A percentile compares a stretch with the other conserved stretches of the same genome.
Conservation (phyloP, 2,888 invertebrate genomes). For the Cremastinae sp. region DNA sequence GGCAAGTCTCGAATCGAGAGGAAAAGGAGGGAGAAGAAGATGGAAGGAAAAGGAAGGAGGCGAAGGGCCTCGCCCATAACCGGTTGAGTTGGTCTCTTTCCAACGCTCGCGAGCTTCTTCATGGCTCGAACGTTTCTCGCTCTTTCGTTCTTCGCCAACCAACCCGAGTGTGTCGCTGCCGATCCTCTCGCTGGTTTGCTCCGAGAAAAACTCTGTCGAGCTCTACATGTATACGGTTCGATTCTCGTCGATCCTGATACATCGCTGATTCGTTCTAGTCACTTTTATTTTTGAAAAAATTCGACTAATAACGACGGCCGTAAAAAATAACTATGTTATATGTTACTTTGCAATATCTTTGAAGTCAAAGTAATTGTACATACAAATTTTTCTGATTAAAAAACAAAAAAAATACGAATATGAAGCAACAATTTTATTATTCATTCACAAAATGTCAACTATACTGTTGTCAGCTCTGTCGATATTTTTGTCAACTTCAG, state of each 20-base stretch:
- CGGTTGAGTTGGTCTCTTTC: slow-evolving; percentile 76
- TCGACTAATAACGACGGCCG: slow-evolving; percentile 34
- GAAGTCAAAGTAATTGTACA: too few relatives aligned
- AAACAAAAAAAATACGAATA: too few relatives aligned
- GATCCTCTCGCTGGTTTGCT: slow-evolving; percentile 62
- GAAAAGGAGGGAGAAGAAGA: slow-evolving; percentile 70
- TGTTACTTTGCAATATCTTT: neutral
- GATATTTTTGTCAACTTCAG: too few relatives aligned
- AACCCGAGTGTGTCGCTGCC: slow-evolving; percentile 65
- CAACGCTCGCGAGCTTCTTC: slow-evolving; percentile 64
- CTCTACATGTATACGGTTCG: slow-evolving; percentile 42
- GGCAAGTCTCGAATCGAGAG: slow-evolving; percentile 46
- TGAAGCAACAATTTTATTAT: too few relatives aligned
- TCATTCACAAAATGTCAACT: too few relatives aligned
- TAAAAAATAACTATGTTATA: neutral
- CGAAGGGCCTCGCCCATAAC: slow-evolving; percentile 80
- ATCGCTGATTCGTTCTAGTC: slow-evolving; percentile 30
- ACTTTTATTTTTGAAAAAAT: slow-evolving; percentile 20
- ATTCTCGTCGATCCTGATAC: slow-evolving; percentile 65
- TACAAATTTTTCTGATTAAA: too few relatives aligned
- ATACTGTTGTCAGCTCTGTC: too few relatives aligned
- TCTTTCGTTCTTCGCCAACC: slow-evolving; percentile 58
- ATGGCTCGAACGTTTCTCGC: slow-evolving; percentile 64
- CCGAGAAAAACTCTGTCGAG: slow-evolving; percentile 38
- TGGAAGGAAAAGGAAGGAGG: slow-evolving; percentile 69